Evolutionary conservation across 2,888 invertebrate genomes (phyloP), one percentile per base, ranked within the genome.

Genomic region (Limnephilus auricula): DNA sequence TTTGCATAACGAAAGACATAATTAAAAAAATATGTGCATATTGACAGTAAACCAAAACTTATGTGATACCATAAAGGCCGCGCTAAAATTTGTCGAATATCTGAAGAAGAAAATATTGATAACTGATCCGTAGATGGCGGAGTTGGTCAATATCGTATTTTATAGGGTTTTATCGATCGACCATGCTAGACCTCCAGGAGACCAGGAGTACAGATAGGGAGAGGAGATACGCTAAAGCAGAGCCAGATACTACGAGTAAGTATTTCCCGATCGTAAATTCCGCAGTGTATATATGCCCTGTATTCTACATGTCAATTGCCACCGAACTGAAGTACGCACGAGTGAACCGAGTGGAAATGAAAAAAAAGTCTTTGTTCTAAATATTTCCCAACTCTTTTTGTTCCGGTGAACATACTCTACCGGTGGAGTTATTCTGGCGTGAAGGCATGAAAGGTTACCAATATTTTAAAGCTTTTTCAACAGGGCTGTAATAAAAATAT

Each of bases 281-380:
- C 30, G 15, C 30, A 0, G 40, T 40, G 85, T 85, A 45, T 45
- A 85, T 85, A 45, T 40, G 85, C 25, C 85, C 85, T 85, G 9
- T 6, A 25, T n/a, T n/a, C 65, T 65, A 85, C 40, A 85, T 85
- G 85, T 85, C 85, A 85, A 85, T 85, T 85, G 85, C 37, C 40
- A 40, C 40, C 85, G 34, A 82, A 34, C 82, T 32, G 32, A 82
- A 31, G 65, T 18, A 32, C 80, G 32, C 32, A 65, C n/a, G 25
- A 65, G 25, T 65, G n/a, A 65, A 9, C 65, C 65, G 65, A 25
- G n/a, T n/a, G 25, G 25, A 25, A 65, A 65, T 65, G n/a, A 65
- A 65, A 65, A 65, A 65, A 50, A 65, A 18, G 5, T 25, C 65
- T 65, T 65, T 65, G 65, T 65, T 65, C 25, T 25, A 65, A 65